Evolutionary conservation across 2,113 vertebrate genomes (phyloP).

Genomic region (Myrmecophaga tridactyla): DNA sequence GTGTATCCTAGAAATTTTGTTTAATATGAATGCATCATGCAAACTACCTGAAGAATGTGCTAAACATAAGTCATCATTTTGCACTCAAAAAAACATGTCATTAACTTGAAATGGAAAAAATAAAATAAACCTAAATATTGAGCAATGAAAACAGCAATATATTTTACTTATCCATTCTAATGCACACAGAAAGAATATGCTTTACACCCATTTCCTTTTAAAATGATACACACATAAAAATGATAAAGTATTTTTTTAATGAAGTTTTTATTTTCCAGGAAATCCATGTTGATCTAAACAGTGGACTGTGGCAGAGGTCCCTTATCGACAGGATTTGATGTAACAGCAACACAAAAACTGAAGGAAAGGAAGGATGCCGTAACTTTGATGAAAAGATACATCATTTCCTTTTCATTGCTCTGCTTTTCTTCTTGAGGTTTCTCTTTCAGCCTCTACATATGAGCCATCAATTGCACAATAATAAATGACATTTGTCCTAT

Average conservation of each 20-base stretch:
- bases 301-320: not conserved
- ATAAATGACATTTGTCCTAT: constrained; percentile 18
- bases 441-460: constrained; percentile 3
- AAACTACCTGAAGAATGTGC: not conserved
- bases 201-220: constrained; percentile 4
- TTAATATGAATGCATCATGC: not conserved
- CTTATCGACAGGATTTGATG: not conserved
- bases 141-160: not conserved
- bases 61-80: not conserved
- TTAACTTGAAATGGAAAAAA: not conserved
- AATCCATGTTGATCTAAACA: constrained; percentile 16
- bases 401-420: not conserved
- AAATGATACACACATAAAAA: constrained; percentile 22
- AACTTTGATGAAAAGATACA: not conserved
- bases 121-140: not conserved
- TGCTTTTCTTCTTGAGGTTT: not conserved
- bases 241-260: constrained; percentile 2
- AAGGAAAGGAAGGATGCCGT: accelerated
- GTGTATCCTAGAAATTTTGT: not conserved
- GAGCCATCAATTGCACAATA: constrained; percentile 26
- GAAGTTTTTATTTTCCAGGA: constrained; percentile 49
- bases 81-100: not conserved
- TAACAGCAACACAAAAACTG: not conserved
- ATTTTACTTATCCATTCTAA: not conserved
- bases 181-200: not conserved